Evolutionary conservation across 2,113 vertebrate species (phyloP).

Genomic region (Larimichthys crocea): DNA sequence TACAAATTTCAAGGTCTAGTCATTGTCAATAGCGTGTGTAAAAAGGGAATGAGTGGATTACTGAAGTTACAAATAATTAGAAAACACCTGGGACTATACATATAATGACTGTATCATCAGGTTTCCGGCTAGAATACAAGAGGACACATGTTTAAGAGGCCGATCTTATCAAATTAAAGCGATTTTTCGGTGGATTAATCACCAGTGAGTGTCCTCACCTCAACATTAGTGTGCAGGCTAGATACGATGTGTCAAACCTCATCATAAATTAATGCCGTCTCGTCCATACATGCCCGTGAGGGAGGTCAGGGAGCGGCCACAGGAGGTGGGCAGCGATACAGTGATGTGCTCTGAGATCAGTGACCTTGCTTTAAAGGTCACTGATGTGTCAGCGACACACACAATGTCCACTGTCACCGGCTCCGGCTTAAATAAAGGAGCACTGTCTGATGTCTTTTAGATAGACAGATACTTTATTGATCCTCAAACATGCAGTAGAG

Average conservation of each 20-base stretch:
- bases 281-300: conserved; percentile 17
- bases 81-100: neutral
- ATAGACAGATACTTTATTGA: no score
- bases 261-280: conserved; percentile 17
- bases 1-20: conserved; percentile 27
- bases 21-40: neutral
- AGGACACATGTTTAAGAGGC: neutral
- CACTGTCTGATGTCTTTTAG: conserved; percentile 38
- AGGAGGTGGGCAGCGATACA: neutral
- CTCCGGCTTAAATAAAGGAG: conserved; percentile 14
- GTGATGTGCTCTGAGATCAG: conserved; percentile 8
- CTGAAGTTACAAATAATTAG: neutral
- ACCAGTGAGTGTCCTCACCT: neutral
- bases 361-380: neutral
- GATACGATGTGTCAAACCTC: conserved; percentile 10
- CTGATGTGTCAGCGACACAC: neutral
- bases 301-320: conserved; percentile 24
- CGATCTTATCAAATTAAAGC: neutral
- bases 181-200: neutral
- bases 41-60: neutral
- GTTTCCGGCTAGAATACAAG: neutral
- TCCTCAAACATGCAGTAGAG: no score
- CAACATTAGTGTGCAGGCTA: neutral
- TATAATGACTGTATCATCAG: neutral
- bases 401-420: conserved; percentile 19